A percentile compares a stretch with the other conserved stretches of the same genome.
phyloP scores from a whole-genome alignment of 2,888 invertebrate genomes.

The Hoplodrina ambigua region DNA sequence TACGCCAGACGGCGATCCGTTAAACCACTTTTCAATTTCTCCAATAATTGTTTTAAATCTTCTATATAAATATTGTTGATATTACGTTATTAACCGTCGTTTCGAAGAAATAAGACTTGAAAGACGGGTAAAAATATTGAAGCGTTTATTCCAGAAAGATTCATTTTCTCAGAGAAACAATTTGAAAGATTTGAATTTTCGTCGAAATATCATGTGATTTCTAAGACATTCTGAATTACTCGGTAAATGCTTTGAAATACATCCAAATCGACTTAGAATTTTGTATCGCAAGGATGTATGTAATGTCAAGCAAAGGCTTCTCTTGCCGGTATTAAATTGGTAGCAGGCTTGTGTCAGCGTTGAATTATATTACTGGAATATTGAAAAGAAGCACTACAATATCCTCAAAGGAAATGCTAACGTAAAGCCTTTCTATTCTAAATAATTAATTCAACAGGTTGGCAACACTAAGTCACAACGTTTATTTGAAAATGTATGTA shows the following conservation, averaged over 20 bases:
- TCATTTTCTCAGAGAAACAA: background rate
- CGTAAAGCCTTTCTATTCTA: conserved; percentile 18
- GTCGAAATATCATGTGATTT: conserved; percentile 11
- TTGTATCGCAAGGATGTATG: conserved; percentile 16
- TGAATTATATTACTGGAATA: conserved; percentile 59
- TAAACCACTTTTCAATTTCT: conserved; percentile 67
- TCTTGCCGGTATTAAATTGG: conserved; percentile 42
- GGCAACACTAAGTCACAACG: background rate
- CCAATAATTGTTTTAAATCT: conserved; percentile 64
- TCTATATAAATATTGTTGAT: conserved; percentile 46
- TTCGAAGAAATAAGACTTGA: conserved; percentile 6
- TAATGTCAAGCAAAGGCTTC: conserved; percentile 19
- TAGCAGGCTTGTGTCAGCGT: conserved; percentile 43
- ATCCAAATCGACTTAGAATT: conserved; percentile 32
- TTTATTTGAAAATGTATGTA: background rate
- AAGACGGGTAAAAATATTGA: background rate
- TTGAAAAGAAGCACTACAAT: conserved; percentile 67
- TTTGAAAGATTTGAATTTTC: conserved; percentile 1
- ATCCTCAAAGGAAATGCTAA: conserved; percentile 48
- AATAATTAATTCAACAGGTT: conserved; percentile 12
- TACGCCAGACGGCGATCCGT: conserved; percentile 65
- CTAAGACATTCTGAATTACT: conserved; percentile 34
- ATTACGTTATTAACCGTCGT: conserved; percentile 29
- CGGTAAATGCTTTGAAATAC: conserved; percentile 22
- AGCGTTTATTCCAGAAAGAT: background rate